Evolutionary conservation across 2,797 vertebrate genomes (phyloP).

Genomic region (Anguilla pacifica): DNA sequence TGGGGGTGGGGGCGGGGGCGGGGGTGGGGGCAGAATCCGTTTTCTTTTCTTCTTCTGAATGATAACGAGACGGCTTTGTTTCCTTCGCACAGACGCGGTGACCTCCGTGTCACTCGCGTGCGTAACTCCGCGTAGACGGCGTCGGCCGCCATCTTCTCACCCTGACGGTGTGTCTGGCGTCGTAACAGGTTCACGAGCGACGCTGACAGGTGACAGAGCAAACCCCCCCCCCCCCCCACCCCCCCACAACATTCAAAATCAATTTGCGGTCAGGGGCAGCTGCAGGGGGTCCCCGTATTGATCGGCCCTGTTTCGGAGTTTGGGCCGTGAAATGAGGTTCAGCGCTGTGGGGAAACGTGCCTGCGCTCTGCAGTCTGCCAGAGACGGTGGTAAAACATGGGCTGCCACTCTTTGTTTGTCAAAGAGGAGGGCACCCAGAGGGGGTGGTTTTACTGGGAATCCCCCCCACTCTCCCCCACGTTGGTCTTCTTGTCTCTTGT

Average conservation of each 20-base stretch:
- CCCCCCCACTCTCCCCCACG: too few species aligned
- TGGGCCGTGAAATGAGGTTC: constrained; percentile 18
- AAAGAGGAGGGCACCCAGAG: too few species aligned
- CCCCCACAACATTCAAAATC: constrained; percentile 27
- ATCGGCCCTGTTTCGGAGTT: constrained; percentile 3
- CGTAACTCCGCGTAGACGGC: background rate
- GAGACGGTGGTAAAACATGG: background rate
- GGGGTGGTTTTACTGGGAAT: too few species aligned
- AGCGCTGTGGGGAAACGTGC: constrained; percentile 16
- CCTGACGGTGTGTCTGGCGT: background rate
- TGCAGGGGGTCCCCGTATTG: background rate
- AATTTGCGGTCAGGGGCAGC: constrained; percentile 16
- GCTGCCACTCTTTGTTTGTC: too few species aligned
- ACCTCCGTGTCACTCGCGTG: background rate
- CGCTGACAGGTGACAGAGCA: constrained; percentile 31
- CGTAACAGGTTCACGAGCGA: background rate
- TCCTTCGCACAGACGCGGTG: background rate
- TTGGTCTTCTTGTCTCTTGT: too few species aligned
- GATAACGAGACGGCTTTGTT: background rate
- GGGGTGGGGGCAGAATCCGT: background rate
- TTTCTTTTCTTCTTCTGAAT: background rate
- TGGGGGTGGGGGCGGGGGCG: too few species aligned
- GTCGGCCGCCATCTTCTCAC: background rate
- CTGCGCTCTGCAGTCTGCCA: background rate
- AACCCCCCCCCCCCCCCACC: background rate